Evolutionary conservation across 2,113 vertebrate species (phyloP).

Genomic region (Mastomys coucha): DNA sequence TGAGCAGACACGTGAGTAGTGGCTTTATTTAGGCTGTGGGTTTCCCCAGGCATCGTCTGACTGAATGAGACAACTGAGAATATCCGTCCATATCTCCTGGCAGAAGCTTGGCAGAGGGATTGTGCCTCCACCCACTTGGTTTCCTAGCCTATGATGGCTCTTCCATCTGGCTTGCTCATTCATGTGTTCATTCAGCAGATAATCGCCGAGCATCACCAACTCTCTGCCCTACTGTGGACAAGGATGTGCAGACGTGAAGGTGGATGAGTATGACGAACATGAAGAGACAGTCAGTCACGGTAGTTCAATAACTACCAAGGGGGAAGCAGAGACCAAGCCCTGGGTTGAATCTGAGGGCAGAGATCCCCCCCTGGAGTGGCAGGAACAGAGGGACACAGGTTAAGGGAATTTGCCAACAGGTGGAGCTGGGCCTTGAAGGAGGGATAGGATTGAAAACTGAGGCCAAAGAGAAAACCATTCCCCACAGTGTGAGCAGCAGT

Average conservation of each 20-base stretch:
- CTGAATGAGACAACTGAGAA: slow-evolving; percentile 56
- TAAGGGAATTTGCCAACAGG: not conserved
- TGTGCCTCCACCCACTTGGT: slow-evolving; percentile 51
- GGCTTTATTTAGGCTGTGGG: not conserved
- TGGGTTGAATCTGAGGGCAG: not conserved
- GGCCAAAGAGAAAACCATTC: not conserved
- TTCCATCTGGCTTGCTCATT: slow-evolving; percentile 69
- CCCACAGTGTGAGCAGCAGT: not conserved
- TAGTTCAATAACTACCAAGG: not conserved
- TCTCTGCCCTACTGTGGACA: not conserved
- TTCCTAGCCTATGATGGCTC: slow-evolving; percentile 31
- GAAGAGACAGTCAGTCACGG: not conserved
- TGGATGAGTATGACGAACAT: not conserved
- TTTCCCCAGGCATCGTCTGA: not conserved
- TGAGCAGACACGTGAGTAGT: accelerated
- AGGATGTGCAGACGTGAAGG: not conserved
- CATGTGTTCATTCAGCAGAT: slow-evolving; percentile 53
- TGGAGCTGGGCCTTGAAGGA: not conserved
- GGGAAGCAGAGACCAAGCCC: not conserved
- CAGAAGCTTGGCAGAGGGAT: slow-evolving; percentile 62
- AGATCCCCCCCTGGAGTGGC: not conserved
- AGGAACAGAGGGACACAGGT: not conserved
- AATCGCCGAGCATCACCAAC: not conserved
- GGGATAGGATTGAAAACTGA: not conserved
- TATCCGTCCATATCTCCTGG: slow-evolving; percentile 1